A percentile compares a stretch with the other conserved stretches of the same genome.
phyloP scores from a whole-genome alignment of 1,140 invertebrate species.

The Nasonia longicornis region DNA sequence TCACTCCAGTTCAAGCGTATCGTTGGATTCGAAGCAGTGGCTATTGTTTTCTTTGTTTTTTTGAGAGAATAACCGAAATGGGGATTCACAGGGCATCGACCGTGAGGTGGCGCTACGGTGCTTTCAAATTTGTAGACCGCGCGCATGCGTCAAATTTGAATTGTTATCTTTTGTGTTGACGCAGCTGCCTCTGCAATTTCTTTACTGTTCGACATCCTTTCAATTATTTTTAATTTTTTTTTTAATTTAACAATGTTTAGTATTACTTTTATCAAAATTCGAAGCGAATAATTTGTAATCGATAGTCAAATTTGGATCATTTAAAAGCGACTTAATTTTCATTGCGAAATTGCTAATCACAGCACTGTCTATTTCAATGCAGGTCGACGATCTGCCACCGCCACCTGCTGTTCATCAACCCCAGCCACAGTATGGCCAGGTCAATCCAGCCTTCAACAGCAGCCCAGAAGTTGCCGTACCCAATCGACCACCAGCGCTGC shows the following conservation, averaged over 20 bases:
- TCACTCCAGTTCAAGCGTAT: not conserved
- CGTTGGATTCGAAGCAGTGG: not conserved
- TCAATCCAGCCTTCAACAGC: slow-evolving; percentile 60
- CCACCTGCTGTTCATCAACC: slow-evolving; percentile 52
- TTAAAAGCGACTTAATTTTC: too few species aligned
- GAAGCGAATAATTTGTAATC: too few species aligned
- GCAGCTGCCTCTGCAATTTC: not conserved
- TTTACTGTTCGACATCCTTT: too few species aligned
- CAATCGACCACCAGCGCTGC: slow-evolving; percentile 11
- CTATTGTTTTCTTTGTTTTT: not conserved
- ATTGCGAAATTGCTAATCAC: too few species aligned
- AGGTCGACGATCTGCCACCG: slow-evolving; percentile 61
- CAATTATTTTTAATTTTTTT: too few species aligned
- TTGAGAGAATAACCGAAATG: not conserved
- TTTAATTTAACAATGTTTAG: too few species aligned
- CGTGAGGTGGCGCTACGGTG: not conserved
- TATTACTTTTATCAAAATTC: too few species aligned
- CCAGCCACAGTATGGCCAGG: slow-evolving; percentile 56
- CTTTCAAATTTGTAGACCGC: not conserved
- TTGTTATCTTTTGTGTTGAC: not conserved
- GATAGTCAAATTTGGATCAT: too few species aligned
- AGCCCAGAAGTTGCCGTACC: slow-evolving; percentile 47
- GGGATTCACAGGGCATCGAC: not conserved
- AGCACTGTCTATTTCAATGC: not conserved
- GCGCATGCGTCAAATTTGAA: not conserved